Evolutionary conservation across 2,888 invertebrate species (phyloP), one percentile per base, ranked within the genome.

Genomic region (Sarcophaga subvicina): DNA sequence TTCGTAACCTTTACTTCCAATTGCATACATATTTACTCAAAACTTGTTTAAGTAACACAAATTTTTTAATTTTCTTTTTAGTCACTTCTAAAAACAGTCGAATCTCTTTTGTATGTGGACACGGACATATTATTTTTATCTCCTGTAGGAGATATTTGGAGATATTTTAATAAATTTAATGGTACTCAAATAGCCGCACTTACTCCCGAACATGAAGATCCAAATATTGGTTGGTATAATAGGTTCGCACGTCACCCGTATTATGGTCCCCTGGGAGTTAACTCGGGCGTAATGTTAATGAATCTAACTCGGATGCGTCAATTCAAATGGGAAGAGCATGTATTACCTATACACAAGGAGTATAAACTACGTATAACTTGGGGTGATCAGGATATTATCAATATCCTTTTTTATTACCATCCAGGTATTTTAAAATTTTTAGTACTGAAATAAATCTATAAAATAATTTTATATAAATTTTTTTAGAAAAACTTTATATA

Each of bases 271-370:
- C 87, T 93, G 5, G 99, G 99, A 83, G 95, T 99, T 0, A 99
- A 99, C 94, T 98, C 99, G 1, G 99, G 99, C 60, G 98, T 99
- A 0, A 99, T 99, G 98, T 93, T 99, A 75, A 99, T 99, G 99
- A 98, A 99, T 93, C 94, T 99, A 77, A 98, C 98, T 0, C 95
- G 97, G 90, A 97, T 99, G 97, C 94, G 98, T 86, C 93, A 95
- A 47, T 97, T 98, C 90, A 95, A 96, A 45, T 99, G 99, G 98
- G 96, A 96, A 84, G 95, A 96, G 86, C 96, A 97, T 92, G 96
- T 98, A 47, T 95, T 96, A 88, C 97, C 97, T 4, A 96, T 98
- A 89, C 97, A 97, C 94, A 95, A 96, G 88, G 96, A 97, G 92
- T 99, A 97, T 94, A 96, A 96, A 91, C 92, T 96, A 17, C 96